Evolutionary conservation across 1,140 invertebrate genomes (phyloP).

Genomic region (Lasaia peninsularis): DNA sequence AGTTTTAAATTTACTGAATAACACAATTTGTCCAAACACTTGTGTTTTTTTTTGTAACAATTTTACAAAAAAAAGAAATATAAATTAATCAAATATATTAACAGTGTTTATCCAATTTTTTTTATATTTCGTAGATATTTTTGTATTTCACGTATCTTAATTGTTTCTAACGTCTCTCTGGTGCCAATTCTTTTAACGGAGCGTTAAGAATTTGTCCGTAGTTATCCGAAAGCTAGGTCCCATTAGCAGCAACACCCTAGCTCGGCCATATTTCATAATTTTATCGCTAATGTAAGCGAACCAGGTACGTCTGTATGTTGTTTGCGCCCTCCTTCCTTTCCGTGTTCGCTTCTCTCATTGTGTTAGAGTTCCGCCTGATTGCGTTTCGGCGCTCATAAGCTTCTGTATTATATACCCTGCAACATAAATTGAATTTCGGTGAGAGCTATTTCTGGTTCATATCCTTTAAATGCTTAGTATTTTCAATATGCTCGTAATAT

Average conservation of each 20-base stretch:
- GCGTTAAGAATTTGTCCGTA: conserved; percentile 8
- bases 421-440: conserved; percentile 12
- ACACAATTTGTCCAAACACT: too few species aligned
- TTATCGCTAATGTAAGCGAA: conserved; percentile 62
- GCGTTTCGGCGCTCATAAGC: conserved; percentile 13
- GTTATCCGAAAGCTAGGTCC: conserved; percentile 1
- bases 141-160: too few species aligned
- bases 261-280: conserved; percentile 56
- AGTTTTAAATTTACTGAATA: too few species aligned
- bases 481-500: not conserved
- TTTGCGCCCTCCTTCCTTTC: conserved; percentile 26
- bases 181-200: too few species aligned
- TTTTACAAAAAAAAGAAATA: too few species aligned
- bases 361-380: conserved; percentile 26
- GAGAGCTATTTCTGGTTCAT: conserved; percentile 1
- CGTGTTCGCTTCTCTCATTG: conserved; percentile 41
- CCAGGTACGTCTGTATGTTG: conserved; percentile 38
- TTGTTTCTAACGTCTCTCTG: too few species aligned
- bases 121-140: too few species aligned
- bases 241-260: conserved; percentile 20
- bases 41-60: too few species aligned
- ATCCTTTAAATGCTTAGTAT: not conserved
- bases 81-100: too few species aligned
- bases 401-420: conserved; percentile 7
- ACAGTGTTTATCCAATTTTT: too few species aligned